A percentile compares a stretch with the other conserved stretches of the same genome.
phyloP scores from a whole-genome alignment of 2,888 invertebrate genomes.

The Caenorhabditis parvicauda region DNA sequence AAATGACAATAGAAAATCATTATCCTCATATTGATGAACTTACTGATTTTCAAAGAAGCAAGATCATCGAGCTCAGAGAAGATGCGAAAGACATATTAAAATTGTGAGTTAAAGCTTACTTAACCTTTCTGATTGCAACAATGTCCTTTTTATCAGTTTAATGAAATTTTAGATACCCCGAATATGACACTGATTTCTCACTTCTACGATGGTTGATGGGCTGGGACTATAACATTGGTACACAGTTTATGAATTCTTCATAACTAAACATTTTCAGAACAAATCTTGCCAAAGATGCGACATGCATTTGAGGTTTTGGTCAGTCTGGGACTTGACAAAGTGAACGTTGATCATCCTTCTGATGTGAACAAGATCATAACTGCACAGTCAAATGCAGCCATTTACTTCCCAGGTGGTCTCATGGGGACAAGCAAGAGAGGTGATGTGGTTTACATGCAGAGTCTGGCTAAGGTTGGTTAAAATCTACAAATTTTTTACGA shows the following conservation, averaged over 20 bases:
- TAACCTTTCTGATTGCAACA: background rate
- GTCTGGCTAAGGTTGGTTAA: constrained; percentile 23
- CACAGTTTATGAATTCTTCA: background rate
- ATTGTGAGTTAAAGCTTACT: constrained; percentile 12
- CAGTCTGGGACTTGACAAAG: constrained; percentile 24
- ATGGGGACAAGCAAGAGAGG: constrained; percentile 37
- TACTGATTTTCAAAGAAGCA: constrained; percentile 25
- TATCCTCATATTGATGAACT: constrained; percentile 26
- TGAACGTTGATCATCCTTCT: constrained; percentile 27
- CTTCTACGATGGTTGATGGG: constrained; percentile 55
- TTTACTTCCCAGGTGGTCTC: constrained; percentile 53
- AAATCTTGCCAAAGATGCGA: constrained; percentile 33
- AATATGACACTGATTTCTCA: constrained; percentile 50
- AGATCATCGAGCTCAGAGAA: constrained; percentile 31
- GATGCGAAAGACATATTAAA: constrained; percentile 19
- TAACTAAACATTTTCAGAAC: constrained; percentile 16
- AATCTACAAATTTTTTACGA: background rate
- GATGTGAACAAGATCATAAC: constrained; percentile 43
- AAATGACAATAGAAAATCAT: constrained; percentile 30
- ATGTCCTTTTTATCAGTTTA: background rate
- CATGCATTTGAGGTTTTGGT: constrained; percentile 22
- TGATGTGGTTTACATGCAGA: constrained; percentile 39
- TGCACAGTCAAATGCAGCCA: constrained; percentile 33
- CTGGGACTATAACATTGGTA: constrained; percentile 56
- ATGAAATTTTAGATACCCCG: constrained; percentile 26